Evolutionary conservation across 2,888 invertebrate genomes (phyloP).

Genomic region (Agrotis puta): DNA sequence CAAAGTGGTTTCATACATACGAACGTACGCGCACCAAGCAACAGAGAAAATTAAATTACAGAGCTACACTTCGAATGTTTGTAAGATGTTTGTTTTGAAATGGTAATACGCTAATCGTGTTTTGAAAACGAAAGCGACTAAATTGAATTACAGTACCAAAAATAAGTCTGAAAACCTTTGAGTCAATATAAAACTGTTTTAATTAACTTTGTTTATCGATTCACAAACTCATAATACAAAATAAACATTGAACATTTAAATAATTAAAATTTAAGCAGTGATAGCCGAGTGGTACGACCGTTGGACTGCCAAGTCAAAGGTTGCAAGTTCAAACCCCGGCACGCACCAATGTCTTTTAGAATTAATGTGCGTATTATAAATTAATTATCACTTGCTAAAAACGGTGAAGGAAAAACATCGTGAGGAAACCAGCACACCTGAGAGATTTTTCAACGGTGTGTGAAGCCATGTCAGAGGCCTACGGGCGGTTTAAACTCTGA

Average conservation of each 20-base stretch:
- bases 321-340: no score
- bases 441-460: no score
- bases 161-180: background rate
- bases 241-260: conserved; percentile 20
- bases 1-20: conserved; percentile 78
- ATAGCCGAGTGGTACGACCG: no score
- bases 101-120: conserved; percentile 8
- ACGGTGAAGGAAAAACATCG: no score
- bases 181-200: background rate
- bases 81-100: conserved; percentile 39
- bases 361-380: no score
- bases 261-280: no score
- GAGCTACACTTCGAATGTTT: conserved; percentile 35
- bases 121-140: background rate
- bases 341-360: no score
- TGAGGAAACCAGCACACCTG: no score
- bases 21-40: conserved; percentile 54
- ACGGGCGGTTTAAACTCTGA: no score
- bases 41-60: conserved; percentile 62
- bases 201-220: background rate
- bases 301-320: no score
- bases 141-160: background rate
- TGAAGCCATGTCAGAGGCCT: no score
- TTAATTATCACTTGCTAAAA: no score
- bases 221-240: background rate